Conservation (phyloP, 2,888 invertebrate species). For the Heliconius aoede region DNA sequence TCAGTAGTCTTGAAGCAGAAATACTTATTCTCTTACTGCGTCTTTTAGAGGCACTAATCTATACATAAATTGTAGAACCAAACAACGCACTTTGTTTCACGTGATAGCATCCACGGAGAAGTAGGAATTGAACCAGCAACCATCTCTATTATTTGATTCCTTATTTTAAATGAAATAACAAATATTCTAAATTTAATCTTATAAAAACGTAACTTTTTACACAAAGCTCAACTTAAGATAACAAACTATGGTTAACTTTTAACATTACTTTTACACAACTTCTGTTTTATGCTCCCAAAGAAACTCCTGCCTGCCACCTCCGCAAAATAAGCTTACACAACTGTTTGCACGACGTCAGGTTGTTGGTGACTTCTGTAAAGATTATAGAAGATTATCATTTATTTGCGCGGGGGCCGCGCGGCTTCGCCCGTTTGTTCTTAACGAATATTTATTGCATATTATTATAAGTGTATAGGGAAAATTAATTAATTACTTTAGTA, state of each 20-base stretch:
- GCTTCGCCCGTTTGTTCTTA: too few relatives aligned
- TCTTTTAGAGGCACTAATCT: background rate
- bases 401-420: too few relatives aligned
- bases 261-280: background rate
- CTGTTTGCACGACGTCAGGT: conserved; percentile 3
- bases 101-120: background rate
- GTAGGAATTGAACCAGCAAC: background rate
- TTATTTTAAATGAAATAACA: background rate
- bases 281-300: conserved; percentile 8
- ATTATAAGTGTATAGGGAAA: too few relatives aligned
- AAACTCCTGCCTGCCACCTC: background rate
- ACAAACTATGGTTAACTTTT: conserved; percentile 3
- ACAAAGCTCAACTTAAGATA: background rate
- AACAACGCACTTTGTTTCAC: background rate
- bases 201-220: background rate
- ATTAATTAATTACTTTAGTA: too few relatives aligned
- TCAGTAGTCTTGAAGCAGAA: background rate
- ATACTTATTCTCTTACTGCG: too few relatives aligned
- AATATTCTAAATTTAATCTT: too few relatives aligned
- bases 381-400: background rate
- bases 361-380: conserved; percentile 11
- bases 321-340: background rate
- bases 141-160: background rate
- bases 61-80: background rate
- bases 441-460: too few relatives aligned